Conservation (phyloP, 2,113 vertebrate species). For the Pollachius pollachius region DNA sequence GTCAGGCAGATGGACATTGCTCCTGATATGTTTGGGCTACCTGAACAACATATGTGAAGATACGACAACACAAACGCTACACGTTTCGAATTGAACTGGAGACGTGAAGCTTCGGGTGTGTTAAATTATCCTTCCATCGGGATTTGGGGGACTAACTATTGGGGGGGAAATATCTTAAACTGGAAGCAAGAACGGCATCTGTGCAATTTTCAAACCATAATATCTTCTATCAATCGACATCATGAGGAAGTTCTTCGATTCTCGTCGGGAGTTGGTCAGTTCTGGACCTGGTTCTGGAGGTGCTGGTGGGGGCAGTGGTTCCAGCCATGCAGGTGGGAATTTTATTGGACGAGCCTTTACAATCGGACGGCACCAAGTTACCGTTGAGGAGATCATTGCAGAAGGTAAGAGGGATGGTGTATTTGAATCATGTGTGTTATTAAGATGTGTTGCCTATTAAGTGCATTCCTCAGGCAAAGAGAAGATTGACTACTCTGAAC, state of each 20-base stretch:
- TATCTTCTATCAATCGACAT: constrained; percentile 21
- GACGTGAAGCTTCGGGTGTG: constrained; percentile 10
- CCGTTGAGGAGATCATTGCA: constrained; percentile 94
- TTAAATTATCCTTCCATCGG: background rate
- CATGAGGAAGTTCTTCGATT: constrained; percentile 99
- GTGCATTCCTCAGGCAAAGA: background rate
- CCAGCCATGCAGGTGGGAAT: constrained; percentile 84
- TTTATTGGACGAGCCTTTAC: constrained; percentile 91
- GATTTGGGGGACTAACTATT: background rate
- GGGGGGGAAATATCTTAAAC: too few relatives aligned
- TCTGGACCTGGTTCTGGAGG: constrained; percentile 90
- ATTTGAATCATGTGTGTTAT: background rate
- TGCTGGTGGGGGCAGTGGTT: constrained; percentile 78
- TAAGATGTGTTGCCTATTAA: constrained; percentile 8
- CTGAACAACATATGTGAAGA: constrained; percentile 29
- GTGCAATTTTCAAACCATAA: too few relatives aligned
- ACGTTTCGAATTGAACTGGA: constrained; percentile 23
- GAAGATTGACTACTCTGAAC: too few relatives aligned
- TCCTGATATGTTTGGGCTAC: constrained; percentile 29
- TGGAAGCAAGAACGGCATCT: too few relatives aligned
- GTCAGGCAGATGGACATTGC: constrained; percentile 48
- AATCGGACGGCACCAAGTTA: constrained; percentile 92
- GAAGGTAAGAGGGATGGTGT: constrained; percentile 80
- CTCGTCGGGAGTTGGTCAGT: constrained; percentile 89
- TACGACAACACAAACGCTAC: constrained; percentile 9